These are phyloP conservation scores for Caenorhabditis drosophilae DNA, from an alignment of 2,888 invertebrate genomes.

Conservation along the genomic window DNA sequence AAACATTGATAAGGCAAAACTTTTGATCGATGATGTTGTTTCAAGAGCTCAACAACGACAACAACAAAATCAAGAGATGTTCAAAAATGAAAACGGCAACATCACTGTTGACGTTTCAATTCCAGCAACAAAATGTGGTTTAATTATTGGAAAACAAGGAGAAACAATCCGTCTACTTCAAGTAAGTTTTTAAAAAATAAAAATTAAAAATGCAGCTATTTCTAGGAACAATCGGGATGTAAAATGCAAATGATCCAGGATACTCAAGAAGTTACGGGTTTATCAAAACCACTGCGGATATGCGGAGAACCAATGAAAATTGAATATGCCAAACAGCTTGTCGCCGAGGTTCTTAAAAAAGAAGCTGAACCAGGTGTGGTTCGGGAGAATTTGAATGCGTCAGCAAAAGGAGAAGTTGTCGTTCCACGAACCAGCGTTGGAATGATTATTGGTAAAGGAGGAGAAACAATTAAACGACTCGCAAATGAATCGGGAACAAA, in stretches of 20 bases:
- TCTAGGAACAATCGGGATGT: constrained; percentile 93
- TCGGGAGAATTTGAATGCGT: constrained; percentile 14
- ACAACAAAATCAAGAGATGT: not conserved
- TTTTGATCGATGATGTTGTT: constrained; percentile 49
- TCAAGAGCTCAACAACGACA: constrained; percentile 23
- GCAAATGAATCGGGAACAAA: constrained; percentile 91
- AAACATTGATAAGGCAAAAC: constrained; percentile 47
- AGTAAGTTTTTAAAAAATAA: too few relatives aligned
- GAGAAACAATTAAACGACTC: constrained; percentile 96
- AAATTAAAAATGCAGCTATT: too few relatives aligned
- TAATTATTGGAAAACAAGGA: constrained; percentile 98
- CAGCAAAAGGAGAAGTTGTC: constrained; percentile 73
- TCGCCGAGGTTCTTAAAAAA: constrained; percentile 76
- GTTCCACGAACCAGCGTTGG: constrained; percentile 93
- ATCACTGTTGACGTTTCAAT: constrained; percentile 88
- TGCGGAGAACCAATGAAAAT: constrained; percentile 86
- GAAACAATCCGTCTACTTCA: constrained; percentile 94
- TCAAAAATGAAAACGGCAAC: too few relatives aligned
- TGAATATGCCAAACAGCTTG: constrained; percentile 85
- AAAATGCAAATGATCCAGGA: constrained; percentile 98
- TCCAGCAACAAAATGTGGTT: constrained; percentile 94
- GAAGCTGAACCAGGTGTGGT: constrained; percentile 65
- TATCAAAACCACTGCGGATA: constrained; percentile 89
- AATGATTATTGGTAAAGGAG: constrained; percentile 95
- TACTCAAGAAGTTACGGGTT: constrained; percentile 82